Percentiles rank a stretch among this genome's conserved stretches.
Evolutionary conservation across 2,888 invertebrate species (phyloP).

Genomic region (Stramonita haemastoma): DNA sequence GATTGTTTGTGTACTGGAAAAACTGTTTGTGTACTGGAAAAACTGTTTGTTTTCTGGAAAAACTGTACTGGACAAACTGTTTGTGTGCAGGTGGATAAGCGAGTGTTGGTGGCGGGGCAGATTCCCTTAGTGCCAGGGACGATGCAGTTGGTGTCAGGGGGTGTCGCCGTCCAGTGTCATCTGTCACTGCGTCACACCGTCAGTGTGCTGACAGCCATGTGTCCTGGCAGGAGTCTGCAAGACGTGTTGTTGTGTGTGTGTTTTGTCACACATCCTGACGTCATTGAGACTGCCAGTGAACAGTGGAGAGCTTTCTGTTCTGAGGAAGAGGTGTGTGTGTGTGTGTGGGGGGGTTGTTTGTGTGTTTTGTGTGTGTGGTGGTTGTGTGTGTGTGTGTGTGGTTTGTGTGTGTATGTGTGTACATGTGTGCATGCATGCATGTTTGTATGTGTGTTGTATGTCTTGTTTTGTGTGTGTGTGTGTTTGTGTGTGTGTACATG

Average conservation of each 20-base stretch:
- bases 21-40: too few relatives aligned
- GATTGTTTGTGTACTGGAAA: too few relatives aligned
- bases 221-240: slow-evolving; percentile 86
- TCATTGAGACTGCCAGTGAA: slow-evolving; percentile 86
- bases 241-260: slow-evolving; percentile 91
- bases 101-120: slow-evolving; percentile 93
- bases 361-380: background rate
- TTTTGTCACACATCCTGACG: slow-evolving; percentile 87
- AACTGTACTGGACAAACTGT: too few relatives aligned
- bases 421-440: too few relatives aligned
- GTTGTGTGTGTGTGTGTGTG: background rate
- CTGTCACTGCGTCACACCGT: slow-evolving; percentile 90
- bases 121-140: slow-evolving; percentile 92
- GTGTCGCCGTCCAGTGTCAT: slow-evolving; percentile 86
- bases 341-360: background rate
- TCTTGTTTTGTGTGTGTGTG: too few relatives aligned
- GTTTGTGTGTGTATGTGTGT: background rate
- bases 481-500: too few relatives aligned
- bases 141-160: slow-evolving; percentile 86
- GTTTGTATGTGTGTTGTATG: too few relatives aligned
- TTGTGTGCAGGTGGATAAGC: slow-evolving; percentile 85
- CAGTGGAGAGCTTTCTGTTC: slow-evolving; percentile 84
- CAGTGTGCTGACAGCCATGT: slow-evolving; percentile 87
- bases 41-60: too few relatives aligned
- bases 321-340: slow-evolving; percentile 23